Conservation (phyloP, 2,797 vertebrate genomes). For the Sandelia bainsii region DNA sequence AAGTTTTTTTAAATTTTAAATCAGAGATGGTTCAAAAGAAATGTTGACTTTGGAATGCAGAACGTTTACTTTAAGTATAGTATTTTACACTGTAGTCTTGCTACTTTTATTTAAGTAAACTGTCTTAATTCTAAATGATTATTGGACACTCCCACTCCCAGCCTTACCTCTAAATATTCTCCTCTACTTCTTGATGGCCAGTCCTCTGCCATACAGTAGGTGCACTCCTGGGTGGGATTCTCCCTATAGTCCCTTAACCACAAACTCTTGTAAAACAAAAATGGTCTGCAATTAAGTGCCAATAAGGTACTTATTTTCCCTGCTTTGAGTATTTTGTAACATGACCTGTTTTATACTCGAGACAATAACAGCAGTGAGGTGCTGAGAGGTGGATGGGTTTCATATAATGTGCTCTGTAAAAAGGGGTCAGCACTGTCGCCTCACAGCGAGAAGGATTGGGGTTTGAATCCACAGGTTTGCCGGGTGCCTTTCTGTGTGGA, state of each 20-base stretch:
- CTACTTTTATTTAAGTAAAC: not conserved
- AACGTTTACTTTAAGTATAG: not conserved
- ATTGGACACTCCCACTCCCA: conserved; percentile 12
- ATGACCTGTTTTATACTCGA: conserved; percentile 47
- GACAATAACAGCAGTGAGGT: conserved; percentile 40
- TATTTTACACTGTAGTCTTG: not conserved
- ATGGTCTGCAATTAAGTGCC: conserved; percentile 64
- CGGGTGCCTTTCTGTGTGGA: no score
- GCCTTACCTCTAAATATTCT: conserved; percentile 5
- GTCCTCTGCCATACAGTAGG: conserved; percentile 16
- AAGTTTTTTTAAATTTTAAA: no score
- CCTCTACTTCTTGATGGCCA: conserved; percentile 1
- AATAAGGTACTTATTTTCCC: conserved; percentile 62
- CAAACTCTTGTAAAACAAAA: conserved; percentile 72
- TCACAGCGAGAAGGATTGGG: no score
- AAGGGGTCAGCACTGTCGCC: not conserved
- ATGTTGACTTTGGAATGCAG: not conserved
- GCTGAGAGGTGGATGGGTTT: conserved; percentile 18
- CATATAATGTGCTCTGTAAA: conserved; percentile 30
- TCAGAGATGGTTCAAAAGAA: no score
- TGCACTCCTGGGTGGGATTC: conserved; percentile 62
- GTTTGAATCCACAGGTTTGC: no score
- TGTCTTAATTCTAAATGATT: not conserved
- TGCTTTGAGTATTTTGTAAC: conserved; percentile 50
- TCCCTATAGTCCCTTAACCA: conserved; percentile 48